phyloP scores from a whole-genome alignment of 2,888 invertebrate species.

The Creontiades dilutus region DNA sequence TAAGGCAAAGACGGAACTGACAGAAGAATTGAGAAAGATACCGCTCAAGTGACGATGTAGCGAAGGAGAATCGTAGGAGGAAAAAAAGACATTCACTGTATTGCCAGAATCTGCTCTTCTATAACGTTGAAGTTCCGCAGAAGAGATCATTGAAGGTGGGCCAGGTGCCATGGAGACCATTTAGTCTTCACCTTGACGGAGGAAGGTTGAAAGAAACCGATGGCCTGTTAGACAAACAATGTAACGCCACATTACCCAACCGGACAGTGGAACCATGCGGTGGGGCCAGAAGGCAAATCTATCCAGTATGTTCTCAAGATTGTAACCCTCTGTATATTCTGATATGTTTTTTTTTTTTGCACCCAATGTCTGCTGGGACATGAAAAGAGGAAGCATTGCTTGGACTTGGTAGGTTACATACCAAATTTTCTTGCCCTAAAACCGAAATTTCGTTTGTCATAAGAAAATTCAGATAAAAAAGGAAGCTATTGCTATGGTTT shows the following conservation, averaged over 20 bases:
- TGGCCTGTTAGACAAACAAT: conserved; percentile 17
- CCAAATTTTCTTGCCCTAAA: too few species aligned
- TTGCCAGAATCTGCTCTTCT: background rate
- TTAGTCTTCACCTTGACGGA: background rate
- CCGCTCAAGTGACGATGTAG: background rate
- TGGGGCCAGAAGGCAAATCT: background rate
- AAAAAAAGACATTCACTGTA: background rate
- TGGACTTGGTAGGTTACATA: too few species aligned
- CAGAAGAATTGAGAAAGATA: conserved; percentile 6
- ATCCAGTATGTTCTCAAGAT: too few species aligned
- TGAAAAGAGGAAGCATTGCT: too few species aligned
- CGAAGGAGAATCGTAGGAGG: background rate
- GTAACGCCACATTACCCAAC: conserved; percentile 19
- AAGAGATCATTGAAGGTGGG: background rate
- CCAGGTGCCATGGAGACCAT: background rate
- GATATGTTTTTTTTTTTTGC: too few species aligned
- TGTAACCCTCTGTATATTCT: too few species aligned
- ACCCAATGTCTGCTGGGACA: too few species aligned
- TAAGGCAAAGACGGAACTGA: background rate
- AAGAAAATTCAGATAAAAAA: too few species aligned
- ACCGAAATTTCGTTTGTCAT: too few species aligned
- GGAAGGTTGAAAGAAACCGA: background rate
- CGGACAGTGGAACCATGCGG: background rate
- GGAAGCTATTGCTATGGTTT: too few species aligned
- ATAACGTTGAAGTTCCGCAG: background rate